Evolutionary conservation across 2,888 invertebrate genomes (phyloP).

Genomic region (Fabriciana adippe): DNA sequence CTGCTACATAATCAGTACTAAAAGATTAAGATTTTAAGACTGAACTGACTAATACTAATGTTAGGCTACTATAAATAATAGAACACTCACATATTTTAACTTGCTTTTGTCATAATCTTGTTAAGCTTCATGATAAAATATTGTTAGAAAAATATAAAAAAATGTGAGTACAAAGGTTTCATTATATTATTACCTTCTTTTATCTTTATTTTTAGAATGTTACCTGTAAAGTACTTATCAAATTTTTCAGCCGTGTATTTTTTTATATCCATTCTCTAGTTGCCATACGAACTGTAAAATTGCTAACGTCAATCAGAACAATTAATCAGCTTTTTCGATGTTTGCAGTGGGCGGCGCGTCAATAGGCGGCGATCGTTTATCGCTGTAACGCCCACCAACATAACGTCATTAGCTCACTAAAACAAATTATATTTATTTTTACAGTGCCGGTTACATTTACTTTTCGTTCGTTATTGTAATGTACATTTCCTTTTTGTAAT

Average conservation of each 20-base stretch:
- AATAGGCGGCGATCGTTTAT: conserved; percentile 43
- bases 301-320: conserved; percentile 36
- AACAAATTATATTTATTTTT: conserved; percentile 23
- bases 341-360: conserved; percentile 42
- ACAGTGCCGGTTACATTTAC: neutral
- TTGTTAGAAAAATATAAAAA: no score
- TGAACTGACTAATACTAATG: neutral
- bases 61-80: no score
- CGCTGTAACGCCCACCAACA: conserved; percentile 44
- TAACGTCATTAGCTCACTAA: conserved; percentile 21
- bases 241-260: neutral
- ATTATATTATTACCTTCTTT: no score
- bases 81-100: no score
- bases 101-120: no score
- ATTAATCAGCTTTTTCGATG: conserved; percentile 40
- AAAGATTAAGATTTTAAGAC: neutral
- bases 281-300: conserved; percentile 7
- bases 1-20: neutral
- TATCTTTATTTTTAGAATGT: no score
- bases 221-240: neutral
- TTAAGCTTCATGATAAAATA: no score
- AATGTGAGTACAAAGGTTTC: no score
- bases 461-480: neutral
- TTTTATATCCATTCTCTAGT: neutral
- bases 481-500: neutral